Percentiles rank a stretch among this genome's conserved stretches.
phyloP scores from a whole-genome alignment of 2,888 invertebrate genomes.

The Cataglyphis cursor region DNA sequence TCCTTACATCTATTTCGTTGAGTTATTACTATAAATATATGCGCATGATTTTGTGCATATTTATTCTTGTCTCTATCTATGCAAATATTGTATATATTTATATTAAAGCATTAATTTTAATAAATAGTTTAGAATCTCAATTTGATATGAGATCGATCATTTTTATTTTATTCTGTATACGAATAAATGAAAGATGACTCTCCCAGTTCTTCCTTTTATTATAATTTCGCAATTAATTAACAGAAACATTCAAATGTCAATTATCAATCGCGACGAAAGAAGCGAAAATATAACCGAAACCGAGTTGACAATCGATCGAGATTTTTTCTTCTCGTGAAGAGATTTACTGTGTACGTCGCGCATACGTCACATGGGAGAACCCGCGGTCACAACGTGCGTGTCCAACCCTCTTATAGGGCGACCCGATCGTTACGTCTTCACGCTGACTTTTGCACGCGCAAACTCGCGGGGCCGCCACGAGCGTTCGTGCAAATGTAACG shows the following conservation, averaged over 20 bases:
- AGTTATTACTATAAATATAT: conserved; percentile 9
- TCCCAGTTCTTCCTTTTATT: too few relatives aligned
- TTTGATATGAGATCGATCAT: background rate
- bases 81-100: background rate
- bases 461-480: conserved; percentile 78
- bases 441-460: conserved; percentile 84
- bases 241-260: background rate
- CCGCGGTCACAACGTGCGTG: conserved; percentile 81
- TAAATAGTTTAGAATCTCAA: background rate
- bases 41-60: background rate
- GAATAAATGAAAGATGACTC: background rate
- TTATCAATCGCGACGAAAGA: background rate
- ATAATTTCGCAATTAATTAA: background rate
- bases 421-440: conserved; percentile 85
- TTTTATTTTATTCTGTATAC: background rate
- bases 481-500: conserved; percentile 84
- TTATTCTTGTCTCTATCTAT: background rate
- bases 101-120: background rate
- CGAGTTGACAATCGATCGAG: conserved; percentile 13
- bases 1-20: conserved; percentile 27
- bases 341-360: conserved; percentile 37
- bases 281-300: background rate
- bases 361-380: conserved; percentile 72
- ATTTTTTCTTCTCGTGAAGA: conserved; percentile 23
- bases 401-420: conserved; percentile 73